These are phyloP conservation scores for Lagorchestes hirsutus DNA, from an alignment of 2,797 vertebrate genomes.

Conservation along the genomic window DNA sequence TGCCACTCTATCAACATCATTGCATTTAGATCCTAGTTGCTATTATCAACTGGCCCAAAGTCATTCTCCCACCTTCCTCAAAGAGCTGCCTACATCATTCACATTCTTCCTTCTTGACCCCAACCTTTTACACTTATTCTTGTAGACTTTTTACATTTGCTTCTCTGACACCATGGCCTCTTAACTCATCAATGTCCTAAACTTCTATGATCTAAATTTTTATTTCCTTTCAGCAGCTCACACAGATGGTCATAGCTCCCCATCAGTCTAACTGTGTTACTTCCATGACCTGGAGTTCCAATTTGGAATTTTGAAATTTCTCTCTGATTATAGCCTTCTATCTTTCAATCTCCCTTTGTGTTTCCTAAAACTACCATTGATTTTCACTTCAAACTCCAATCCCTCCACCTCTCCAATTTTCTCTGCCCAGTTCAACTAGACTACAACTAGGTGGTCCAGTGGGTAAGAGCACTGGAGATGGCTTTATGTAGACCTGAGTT, in stretches of 20 bases:
- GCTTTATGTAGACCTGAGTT: not conserved
- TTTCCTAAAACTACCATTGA: not conserved
- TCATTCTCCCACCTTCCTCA: not conserved
- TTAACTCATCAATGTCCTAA: not conserved
- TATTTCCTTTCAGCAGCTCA: not conserved
- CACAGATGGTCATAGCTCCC: not conserved
- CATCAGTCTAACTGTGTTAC: not conserved
- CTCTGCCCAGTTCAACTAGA: not conserved
- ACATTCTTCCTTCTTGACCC: not conserved
- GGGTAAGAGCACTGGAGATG: not conserved
- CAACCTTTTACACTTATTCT: not conserved
- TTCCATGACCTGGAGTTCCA: not conserved
- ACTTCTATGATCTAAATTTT: not conserved
- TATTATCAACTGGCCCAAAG: not conserved
- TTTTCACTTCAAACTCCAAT: not conserved
- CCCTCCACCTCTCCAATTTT: not conserved
- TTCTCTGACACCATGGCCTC: not conserved
- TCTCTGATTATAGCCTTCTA: not conserved
- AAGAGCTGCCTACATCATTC: not conserved
- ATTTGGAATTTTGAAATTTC: not conserved
- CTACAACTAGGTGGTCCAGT: not conserved
- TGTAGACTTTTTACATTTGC: not conserved
- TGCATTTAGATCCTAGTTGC: not conserved
- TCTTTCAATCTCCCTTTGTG: not conserved
- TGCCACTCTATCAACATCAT: not conserved